These are phyloP conservation scores for Cariama cristata DNA, from an alignment of 2,113 vertebrate species.

Conservation along the genomic window DNA sequence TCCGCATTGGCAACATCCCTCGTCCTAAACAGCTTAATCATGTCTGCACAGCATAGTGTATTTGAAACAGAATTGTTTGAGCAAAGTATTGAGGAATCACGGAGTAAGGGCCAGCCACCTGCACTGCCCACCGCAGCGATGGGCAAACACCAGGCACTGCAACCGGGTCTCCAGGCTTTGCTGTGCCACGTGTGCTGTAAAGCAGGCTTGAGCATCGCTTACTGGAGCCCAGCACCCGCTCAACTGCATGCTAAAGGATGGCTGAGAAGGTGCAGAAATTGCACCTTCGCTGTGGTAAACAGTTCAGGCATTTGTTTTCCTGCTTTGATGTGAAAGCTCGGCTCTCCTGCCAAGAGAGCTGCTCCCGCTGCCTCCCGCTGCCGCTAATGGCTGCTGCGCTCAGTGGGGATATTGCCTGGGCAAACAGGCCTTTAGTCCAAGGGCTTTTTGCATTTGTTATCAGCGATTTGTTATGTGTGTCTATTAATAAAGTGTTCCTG, in stretches of 20 bases:
- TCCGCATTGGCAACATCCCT: background rate
- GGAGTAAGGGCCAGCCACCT: accelerated
- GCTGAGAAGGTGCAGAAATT: background rate
- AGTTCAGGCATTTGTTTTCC: background rate
- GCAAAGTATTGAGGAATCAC: background rate
- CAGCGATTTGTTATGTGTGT: background rate
- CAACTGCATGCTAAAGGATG: accelerated
- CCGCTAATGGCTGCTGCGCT: background rate
- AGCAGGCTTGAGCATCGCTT: background rate
- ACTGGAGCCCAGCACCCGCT: accelerated
- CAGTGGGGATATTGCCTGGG: background rate
- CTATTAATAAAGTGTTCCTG: background rate
- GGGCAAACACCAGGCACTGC: accelerated
- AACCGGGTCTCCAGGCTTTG: background rate
- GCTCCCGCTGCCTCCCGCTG: background rate
- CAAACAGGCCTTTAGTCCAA: background rate
- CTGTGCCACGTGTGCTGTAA: background rate
- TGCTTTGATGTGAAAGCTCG: background rate
- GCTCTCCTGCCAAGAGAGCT: background rate
- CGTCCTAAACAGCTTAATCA: background rate
- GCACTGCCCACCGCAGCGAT: accelerated
- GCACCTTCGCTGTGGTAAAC: background rate
- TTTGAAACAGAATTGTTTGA: background rate
- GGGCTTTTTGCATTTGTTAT: background rate
- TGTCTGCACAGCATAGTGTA: background rate